A percentile compares a stretch with the other conserved stretches of the same genome.
Conservation (phyloP, 2,797 vertebrate species). For the Tachyglossus aculeatus region DNA sequence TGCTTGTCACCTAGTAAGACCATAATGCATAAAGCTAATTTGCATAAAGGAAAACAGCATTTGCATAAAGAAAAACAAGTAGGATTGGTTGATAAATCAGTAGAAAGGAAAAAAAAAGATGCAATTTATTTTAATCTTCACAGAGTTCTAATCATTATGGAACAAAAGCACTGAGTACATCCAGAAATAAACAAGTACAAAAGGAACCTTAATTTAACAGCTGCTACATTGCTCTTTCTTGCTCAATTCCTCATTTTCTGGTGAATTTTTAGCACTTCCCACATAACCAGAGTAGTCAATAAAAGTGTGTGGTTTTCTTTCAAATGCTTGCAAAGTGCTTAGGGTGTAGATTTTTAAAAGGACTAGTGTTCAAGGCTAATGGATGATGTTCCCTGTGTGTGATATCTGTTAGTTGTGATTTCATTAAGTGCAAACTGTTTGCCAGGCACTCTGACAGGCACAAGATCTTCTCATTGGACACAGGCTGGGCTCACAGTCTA, state of each 20-base stretch:
- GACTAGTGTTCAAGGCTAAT: no score
- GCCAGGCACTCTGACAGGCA: no score
- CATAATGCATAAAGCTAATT: not conserved
- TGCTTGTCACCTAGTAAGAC: not conserved
- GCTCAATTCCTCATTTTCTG: conserved; percentile 4
- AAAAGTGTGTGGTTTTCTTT: not conserved
- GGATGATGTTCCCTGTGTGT: no score
- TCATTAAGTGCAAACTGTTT: no score
- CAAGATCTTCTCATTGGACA: no score
- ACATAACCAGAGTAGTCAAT: not conserved
- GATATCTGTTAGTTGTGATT: no score
- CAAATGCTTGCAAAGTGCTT: not conserved
- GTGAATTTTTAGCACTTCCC: not conserved
- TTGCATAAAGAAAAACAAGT: not conserved
- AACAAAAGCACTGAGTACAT: conserved; percentile 5
- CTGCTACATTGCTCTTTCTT: conserved; percentile 11
- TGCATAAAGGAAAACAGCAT: not conserved
- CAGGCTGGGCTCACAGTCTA: no score
- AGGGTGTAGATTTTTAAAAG: no score
- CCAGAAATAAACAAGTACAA: not conserved
- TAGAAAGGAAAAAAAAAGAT: not conserved
- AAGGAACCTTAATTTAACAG: not conserved
- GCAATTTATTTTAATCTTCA: not conserved
- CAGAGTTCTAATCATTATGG: not conserved
- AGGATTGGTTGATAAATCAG: not conserved